Conservation (phyloP, 2,113 vertebrate species). For the Ammodytes dubius region DNA sequence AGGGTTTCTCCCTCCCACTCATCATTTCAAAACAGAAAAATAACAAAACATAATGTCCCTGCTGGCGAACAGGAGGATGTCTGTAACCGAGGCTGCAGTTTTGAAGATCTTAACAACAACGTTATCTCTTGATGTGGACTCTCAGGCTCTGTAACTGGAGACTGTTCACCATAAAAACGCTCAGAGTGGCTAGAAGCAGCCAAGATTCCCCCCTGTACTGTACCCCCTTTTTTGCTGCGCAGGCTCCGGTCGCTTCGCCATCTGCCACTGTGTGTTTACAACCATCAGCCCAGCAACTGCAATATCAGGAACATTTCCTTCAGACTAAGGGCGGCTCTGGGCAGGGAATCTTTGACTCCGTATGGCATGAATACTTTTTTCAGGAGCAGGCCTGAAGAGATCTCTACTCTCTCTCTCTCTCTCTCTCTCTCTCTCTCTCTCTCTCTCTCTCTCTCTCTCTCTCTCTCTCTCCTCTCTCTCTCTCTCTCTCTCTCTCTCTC, state of each 20-base stretch:
- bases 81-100: slow-evolving; percentile 18
- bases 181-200: slow-evolving; percentile 55
- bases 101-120: slow-evolving; percentile 30
- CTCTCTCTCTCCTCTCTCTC: not conserved
- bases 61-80: slow-evolving; percentile 5
- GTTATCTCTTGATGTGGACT: slow-evolving; percentile 51
- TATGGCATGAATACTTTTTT: slow-evolving; percentile 60
- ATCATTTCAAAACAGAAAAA: slow-evolving; percentile 31
- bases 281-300: slow-evolving; percentile 83
- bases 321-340: slow-evolving; percentile 73
- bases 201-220: slow-evolving; percentile 81
- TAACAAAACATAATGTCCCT: slow-evolving; percentile 12
- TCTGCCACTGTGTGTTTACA: slow-evolving; percentile 88
- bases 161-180: slow-evolving; percentile 56
- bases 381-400: slow-evolving; percentile 26
- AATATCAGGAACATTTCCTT: slow-evolving; percentile 88
- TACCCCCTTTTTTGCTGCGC: slow-evolving; percentile 81
- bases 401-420: not conserved
- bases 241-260: slow-evolving; percentile 82
- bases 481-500: not conserved
- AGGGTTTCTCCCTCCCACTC: slow-evolving; percentile 20
- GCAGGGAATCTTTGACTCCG: slow-evolving; percentile 36
- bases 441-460: not conserved
- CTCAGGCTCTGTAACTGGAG: slow-evolving; percentile 49
- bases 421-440: not conserved